Percentiles rank a stretch among this genome's conserved stretches.
phyloP scores from a whole-genome alignment of 2,888 invertebrate genomes.

The Neoitamus cyanurus region DNA sequence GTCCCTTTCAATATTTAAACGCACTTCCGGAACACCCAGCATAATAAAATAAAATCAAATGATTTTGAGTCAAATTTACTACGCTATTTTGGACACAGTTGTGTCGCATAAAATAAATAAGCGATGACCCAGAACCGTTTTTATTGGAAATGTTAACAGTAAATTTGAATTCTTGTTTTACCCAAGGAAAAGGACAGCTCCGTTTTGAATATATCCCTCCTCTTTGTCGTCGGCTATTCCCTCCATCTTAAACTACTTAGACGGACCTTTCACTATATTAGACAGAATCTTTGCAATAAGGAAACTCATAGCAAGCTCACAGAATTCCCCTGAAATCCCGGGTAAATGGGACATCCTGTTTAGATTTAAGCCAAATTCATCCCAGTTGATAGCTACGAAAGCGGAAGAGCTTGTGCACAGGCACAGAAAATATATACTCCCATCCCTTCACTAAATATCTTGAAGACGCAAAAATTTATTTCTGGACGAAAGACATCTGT shows the following conservation, averaged over 20 bases:
- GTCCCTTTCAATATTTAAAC: background rate
- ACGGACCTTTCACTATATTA: slow-evolving; percentile 11
- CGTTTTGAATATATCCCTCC: background rate
- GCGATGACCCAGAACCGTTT: background rate
- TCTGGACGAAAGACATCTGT: slow-evolving; percentile 16
- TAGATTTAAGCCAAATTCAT: slow-evolving; percentile 13
- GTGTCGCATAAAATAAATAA: background rate
- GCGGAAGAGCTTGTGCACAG: background rate
- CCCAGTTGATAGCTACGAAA: background rate
- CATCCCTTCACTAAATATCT: background rate
- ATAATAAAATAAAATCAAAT: background rate
- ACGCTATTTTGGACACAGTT: background rate
- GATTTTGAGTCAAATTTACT: background rate
- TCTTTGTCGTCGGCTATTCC: background rate
- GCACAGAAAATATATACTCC: background rate
- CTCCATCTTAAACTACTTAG: background rate
- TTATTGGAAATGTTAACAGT: background rate
- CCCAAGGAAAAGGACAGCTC: background rate
- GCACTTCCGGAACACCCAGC: background rate
- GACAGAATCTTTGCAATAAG: background rate
- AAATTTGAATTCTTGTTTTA: background rate
- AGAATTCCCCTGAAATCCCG: background rate
- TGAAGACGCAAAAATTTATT: slow-evolving; percentile 22
- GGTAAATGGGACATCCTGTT: slow-evolving; percentile 29
- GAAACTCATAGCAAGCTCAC: slow-evolving; percentile 24